A percentile compares a stretch with the other conserved stretches of the same genome.
Evolutionary conservation across 1,140 invertebrate genomes (phyloP).

Genomic region (Magallana gigas): DNA sequence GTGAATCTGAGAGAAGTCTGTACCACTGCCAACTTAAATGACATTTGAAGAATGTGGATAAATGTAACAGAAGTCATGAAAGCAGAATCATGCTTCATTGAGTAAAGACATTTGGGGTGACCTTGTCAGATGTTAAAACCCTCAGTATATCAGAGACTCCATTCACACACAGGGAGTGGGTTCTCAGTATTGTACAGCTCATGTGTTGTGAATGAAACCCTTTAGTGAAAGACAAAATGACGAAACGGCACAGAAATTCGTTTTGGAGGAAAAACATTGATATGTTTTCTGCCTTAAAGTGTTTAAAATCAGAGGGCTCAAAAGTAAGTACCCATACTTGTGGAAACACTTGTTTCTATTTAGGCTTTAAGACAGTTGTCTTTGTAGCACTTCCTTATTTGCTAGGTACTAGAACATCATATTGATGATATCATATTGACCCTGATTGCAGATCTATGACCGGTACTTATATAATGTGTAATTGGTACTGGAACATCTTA

Average conservation of each 20-base stretch:
- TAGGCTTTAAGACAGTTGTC: too few species aligned
- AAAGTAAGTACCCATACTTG: not conserved
- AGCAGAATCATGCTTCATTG: not conserved
- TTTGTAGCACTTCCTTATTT: too few species aligned
- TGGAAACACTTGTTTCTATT: too few species aligned
- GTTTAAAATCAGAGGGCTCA: constrained; percentile 10
- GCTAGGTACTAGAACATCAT: too few species aligned
- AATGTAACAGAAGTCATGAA: constrained; percentile 13
- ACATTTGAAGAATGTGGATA: constrained; percentile 26
- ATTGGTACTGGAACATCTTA: too few species aligned
- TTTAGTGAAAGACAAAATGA: not conserved
- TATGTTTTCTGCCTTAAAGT: constrained; percentile 16
- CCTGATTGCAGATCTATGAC: too few species aligned
- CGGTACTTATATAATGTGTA: too few species aligned
- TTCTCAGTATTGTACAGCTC: not conserved
- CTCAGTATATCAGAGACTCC: not conserved
- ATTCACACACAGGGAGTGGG: not conserved
- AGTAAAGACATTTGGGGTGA: constrained; percentile 21
- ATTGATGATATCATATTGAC: too few species aligned
- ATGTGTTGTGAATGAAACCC: not conserved
- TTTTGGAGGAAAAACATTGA: not conserved
- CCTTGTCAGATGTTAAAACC: not conserved
- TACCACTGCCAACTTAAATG: constrained; percentile 9
- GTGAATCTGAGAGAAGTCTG: constrained; percentile 22
- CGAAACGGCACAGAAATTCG: not conserved